phyloP scores from a whole-genome alignment of 2,888 invertebrate species.

The Cephus pygmeus region DNA sequence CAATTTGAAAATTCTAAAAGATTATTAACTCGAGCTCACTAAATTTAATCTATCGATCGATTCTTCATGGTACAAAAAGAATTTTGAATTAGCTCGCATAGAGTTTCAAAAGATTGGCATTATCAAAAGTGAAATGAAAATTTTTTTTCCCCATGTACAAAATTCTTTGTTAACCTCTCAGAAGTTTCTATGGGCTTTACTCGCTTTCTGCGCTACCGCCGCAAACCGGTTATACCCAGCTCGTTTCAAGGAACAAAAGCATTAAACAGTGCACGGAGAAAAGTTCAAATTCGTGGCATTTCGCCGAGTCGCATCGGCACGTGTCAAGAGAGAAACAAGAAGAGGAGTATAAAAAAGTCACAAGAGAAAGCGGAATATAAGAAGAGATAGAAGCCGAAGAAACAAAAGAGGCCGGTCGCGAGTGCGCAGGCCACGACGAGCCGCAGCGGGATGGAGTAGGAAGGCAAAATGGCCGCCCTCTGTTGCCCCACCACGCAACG shows the following conservation, averaged over 20 bases:
- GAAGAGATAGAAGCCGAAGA: constrained; percentile 12
- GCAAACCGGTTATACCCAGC: neutral
- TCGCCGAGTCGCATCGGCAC: constrained; percentile 48
- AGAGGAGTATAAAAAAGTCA: neutral
- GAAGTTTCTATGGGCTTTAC: neutral
- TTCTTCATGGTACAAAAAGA: neutral
- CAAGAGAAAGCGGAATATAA: constrained; percentile 33
- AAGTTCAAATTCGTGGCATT: constrained; percentile 23
- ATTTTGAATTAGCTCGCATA: neutral
- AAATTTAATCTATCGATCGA: neutral
- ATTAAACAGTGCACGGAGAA: neutral
- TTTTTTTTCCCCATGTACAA: neutral
- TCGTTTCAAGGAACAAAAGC: neutral
- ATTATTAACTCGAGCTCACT: neutral
- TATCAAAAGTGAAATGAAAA: neutral
- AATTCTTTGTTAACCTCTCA: neutral
- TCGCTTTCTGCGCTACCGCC: neutral
- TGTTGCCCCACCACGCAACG: constrained; percentile 29
- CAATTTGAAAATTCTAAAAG: neutral
- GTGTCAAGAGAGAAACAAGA: constrained; percentile 45
- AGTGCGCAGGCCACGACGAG: neutral
- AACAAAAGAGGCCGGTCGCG: neutral
- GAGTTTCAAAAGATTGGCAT: neutral
- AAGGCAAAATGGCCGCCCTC: constrained; percentile 48
- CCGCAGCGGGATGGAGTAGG: constrained; percentile 16